Base-by-base conservation (phyloP, 2,888 invertebrate genomes). In the Erannis defoliaria region DNA sequence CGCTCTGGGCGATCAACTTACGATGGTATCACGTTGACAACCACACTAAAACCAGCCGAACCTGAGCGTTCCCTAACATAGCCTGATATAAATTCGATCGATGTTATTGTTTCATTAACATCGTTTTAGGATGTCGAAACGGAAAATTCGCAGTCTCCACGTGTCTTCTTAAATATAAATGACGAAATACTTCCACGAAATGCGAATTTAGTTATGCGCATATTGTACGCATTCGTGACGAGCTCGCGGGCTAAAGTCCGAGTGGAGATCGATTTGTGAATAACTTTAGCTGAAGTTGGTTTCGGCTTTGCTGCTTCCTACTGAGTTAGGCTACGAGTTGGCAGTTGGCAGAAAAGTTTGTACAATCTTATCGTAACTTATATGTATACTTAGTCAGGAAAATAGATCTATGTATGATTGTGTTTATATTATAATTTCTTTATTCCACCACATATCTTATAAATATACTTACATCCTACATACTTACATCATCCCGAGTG, bases 41-140 rank as follows among this genome's bases (percentile, higher is more conserved):
- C 10, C 38, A n/a, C 3, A 10, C 12, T 0, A n/a, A 16, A 26
- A 46, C 55, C 55, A 55, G 26, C 18, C 12, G 5, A 26, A 14
- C 8, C 4, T 5, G 55, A 16, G 16, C 45, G 12, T 46, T 26
- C 16, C 19, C 14, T 43, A 54, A 43, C 19, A 42, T 2, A 23
- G 21, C n/a, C 33, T 16, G 33, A 29, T 37, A 45, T 48, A 48
- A 40, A 46, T 38, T 38, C 38, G 48, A 48, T 48, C 48, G n/a
- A 19, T 48, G 38, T 48, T 55, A 48, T 55, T 48, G 48, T 55
- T 55, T 46, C 48, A 55, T 40, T 40, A 40, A 21, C 40, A 21
- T 40, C 10, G 40, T 40, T 40, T 40, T 40, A 21, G 12, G 40
- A 40, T 21, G 19, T 40, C 4, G 40, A 40, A 40, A 40, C 19